Conservation (phyloP, 2,888 invertebrate species). For the Pharmacophagus antenor region DNA sequence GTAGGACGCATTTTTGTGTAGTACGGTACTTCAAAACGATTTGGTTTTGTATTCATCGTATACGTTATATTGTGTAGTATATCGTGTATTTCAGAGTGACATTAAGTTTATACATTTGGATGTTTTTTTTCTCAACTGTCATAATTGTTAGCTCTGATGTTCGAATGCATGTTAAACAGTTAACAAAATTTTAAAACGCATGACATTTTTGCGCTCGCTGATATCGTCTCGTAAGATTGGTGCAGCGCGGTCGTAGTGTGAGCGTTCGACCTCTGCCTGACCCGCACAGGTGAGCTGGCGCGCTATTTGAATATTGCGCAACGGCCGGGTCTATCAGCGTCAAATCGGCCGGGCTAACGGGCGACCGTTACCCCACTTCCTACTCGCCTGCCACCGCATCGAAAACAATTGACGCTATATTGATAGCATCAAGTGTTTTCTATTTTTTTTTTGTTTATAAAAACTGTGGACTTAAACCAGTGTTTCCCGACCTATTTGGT, state of each 20-base stretch:
- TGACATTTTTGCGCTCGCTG: neutral
- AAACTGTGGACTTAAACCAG: no score
- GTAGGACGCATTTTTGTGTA: no score
- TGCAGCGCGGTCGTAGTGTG: neutral
- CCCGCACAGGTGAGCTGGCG: slow-evolving; percentile 13
- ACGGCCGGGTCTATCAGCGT: slow-evolving; percentile 1
- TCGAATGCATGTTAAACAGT: neutral
- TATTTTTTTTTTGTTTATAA: no score
- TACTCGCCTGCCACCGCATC: slow-evolving; percentile 3
- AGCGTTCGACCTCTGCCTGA: slow-evolving; percentile 17
- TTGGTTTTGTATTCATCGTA: no score
- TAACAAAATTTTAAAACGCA: neutral
- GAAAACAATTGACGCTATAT: slow-evolving; percentile 6
- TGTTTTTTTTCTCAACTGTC: no score
- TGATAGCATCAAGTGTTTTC: neutral
- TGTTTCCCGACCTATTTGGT: no score
- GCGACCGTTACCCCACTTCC: slow-evolving; percentile 17
- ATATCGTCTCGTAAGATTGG: neutral
- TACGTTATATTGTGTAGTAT: no score
- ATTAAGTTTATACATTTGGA: no score
- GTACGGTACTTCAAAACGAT: no score
- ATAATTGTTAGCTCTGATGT: neutral
- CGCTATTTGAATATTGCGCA: slow-evolving; percentile 25
- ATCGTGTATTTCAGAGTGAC: no score
- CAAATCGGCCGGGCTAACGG: slow-evolving; percentile 1